Conservation (phyloP, 2,888 invertebrate species). For the Chymomyza caudatula region DNA sequence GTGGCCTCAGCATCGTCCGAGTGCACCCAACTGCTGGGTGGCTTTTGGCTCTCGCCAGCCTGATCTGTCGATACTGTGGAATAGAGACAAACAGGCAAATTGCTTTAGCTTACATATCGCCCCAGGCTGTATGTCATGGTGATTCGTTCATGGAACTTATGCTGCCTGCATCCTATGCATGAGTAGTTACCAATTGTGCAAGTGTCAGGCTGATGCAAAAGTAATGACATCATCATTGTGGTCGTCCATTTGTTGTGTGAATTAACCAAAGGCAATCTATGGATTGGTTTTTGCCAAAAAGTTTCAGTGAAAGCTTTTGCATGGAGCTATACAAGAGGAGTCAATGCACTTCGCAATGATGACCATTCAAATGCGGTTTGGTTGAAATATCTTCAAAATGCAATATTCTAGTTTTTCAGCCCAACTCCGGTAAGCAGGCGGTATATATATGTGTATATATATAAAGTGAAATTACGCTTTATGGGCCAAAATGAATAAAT, state of each 20-base stretch:
- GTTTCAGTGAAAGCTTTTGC: not conserved
- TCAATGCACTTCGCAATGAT: not conserved
- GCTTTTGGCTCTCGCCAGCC: not conserved
- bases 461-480: too few species aligned
- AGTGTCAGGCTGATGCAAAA: constrained; percentile 41
- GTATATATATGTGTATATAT: too few species aligned
- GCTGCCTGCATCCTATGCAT: constrained; percentile 34
- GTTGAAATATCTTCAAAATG: too few species aligned
- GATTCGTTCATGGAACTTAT: constrained; percentile 1
- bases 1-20: constrained; percentile 78
- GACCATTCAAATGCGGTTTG: too few species aligned
- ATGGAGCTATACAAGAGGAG: too few species aligned
- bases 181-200: constrained; percentile 53
- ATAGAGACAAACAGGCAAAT: constrained; percentile 34
- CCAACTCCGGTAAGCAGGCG: too few species aligned
- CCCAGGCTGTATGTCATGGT: not conserved
- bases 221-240: not conserved
- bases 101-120: constrained; percentile 13
- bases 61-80: constrained; percentile 42
- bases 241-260: not conserved
- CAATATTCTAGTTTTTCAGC: too few species aligned
- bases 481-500: too few species aligned
- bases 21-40: constrained; percentile 71
- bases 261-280: not conserved
- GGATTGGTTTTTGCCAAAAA: not conserved